Conservation (phyloP, 2,888 invertebrate genomes). For the Hetaerina titia region DNA sequence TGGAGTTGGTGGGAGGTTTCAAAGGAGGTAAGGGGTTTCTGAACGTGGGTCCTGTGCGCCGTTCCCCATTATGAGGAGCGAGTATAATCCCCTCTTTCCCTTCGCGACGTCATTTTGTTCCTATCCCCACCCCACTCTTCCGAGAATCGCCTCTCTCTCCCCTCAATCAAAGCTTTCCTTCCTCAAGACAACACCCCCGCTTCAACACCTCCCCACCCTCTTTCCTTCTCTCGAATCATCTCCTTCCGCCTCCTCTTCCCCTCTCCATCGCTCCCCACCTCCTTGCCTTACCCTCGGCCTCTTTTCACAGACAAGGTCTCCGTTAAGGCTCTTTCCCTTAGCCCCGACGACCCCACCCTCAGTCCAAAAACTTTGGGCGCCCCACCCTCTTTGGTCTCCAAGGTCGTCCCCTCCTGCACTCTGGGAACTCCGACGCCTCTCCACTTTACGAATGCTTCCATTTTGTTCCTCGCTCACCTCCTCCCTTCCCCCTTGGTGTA, state of each 20-base stretch:
- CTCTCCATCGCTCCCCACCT: not conserved
- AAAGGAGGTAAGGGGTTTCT: not conserved
- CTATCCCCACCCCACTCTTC: not conserved
- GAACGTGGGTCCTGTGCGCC: not conserved
- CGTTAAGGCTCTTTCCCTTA: not conserved
- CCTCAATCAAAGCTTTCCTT: not conserved
- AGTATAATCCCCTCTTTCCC: not conserved
- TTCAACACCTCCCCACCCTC: not conserved
- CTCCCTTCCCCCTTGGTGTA: not conserved
- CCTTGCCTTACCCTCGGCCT: not conserved
- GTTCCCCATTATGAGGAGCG: constrained; percentile 40
- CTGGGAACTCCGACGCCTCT: not conserved
- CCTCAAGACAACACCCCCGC: not conserved
- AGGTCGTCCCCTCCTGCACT: not conserved
- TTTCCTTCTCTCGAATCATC: not conserved
- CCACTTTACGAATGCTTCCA: not conserved
- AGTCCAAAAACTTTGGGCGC: not conserved
- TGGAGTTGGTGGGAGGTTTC: not conserved
- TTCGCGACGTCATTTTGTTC: not conserved
- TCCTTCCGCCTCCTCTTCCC: not conserved
- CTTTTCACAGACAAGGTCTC: not conserved
- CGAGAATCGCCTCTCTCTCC: not conserved
- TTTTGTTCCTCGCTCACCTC: not conserved
- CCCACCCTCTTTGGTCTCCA: not conserved
- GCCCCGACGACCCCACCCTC: not conserved